phyloP scores from a whole-genome alignment of 2,888 invertebrate genomes.

The Laspeyria flexula region DNA sequence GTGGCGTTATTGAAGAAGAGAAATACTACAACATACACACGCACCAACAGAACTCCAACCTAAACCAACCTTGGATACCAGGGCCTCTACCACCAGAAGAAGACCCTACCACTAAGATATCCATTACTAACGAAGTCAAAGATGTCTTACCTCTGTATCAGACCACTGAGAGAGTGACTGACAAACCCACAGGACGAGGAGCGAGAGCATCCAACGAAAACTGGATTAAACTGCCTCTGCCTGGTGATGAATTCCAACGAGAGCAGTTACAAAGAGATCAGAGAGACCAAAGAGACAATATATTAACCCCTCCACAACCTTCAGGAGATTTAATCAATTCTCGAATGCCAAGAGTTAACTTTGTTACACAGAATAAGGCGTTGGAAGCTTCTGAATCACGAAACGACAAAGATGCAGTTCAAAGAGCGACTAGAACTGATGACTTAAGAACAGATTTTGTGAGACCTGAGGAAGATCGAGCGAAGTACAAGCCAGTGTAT shows the following conservation, averaged over 20 bases:
- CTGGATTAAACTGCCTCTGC: slow-evolving; percentile 87
- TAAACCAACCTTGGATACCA: slow-evolving; percentile 75
- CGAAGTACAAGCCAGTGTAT: slow-evolving; percentile 74
- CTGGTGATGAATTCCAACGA: slow-evolving; percentile 61
- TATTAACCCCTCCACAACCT: slow-evolving; percentile 83
- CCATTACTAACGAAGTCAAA: slow-evolving; percentile 69
- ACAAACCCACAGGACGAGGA: slow-evolving; percentile 86
- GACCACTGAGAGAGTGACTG: slow-evolving; percentile 77
- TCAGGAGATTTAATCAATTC: slow-evolving; percentile 85
- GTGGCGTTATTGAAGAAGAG: slow-evolving; percentile 81
- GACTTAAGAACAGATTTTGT: slow-evolving; percentile 80
- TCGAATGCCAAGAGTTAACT: slow-evolving; percentile 88
- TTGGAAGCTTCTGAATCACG: slow-evolving; percentile 81
- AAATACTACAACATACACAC: slow-evolving; percentile 73
- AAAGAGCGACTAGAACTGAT: slow-evolving; percentile 72
- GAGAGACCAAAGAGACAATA: slow-evolving; percentile 62
- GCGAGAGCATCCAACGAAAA: slow-evolving; percentile 86
- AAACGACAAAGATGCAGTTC: slow-evolving; percentile 80
- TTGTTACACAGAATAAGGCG: slow-evolving; percentile 87
- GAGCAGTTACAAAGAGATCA: slow-evolving; percentile 36
- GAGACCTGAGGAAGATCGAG: slow-evolving; percentile 70
- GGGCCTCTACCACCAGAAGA: slow-evolving; percentile 71
- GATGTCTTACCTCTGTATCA: slow-evolving; percentile 65
- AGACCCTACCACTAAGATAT: slow-evolving; percentile 76
- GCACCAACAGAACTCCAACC: slow-evolving; percentile 57